phyloP scores from a whole-genome alignment of 1,140 invertebrate species.

The Lepeophtheirus salmonis region DNA sequence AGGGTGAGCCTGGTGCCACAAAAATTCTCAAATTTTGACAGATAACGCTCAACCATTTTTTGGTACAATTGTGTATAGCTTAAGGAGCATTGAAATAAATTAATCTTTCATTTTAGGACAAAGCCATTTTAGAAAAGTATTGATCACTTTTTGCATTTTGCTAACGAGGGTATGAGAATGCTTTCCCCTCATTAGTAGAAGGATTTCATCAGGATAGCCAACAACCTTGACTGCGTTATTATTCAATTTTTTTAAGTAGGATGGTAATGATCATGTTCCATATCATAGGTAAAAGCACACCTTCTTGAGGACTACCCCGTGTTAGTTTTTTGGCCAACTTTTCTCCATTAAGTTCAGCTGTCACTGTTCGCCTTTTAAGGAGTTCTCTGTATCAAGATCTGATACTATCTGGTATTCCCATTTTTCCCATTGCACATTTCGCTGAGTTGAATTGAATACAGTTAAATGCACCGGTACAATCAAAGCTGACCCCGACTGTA shows the following conservation, averaged over 20 bases:
- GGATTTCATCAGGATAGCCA: too few relatives aligned
- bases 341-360: not conserved
- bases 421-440: not conserved
- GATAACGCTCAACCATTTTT: too few relatives aligned
- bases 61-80: too few relatives aligned
- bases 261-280: not conserved
- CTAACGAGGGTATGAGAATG: too few relatives aligned
- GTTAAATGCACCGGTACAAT: not conserved
- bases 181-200: too few relatives aligned
- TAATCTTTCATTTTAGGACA: too few relatives aligned
- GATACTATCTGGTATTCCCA: not conserved
- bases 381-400: not conserved
- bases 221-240: too few relatives aligned
- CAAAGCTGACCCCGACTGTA: not conserved
- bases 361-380: not conserved
- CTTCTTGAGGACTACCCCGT: not conserved
- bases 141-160: too few relatives aligned
- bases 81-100: too few relatives aligned
- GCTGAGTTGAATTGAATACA: not conserved
- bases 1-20: too few relatives aligned
- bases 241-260: not conserved
- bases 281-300: not conserved
- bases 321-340: not conserved
- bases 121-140: too few relatives aligned
- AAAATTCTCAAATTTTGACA: too few relatives aligned